phyloP scores from a whole-genome alignment of 2,113 vertebrate genomes.

The Seriola aureovittata region DNA sequence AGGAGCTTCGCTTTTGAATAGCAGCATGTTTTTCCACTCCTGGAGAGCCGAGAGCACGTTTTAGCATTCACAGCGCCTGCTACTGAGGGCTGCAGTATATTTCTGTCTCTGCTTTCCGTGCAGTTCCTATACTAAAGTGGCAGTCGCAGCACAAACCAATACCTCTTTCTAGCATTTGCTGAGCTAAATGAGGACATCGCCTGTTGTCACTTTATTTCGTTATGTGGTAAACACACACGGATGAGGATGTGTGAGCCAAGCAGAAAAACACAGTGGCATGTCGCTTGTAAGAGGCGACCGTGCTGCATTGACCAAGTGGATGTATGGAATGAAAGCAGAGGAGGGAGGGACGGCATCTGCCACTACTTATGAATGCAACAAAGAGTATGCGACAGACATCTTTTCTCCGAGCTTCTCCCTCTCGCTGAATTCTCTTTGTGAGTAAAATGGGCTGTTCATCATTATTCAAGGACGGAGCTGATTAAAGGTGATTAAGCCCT shows the following conservation, averaged over 20 bases:
- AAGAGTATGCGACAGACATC: constrained; percentile 60
- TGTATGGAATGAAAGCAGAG: constrained; percentile 45
- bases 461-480: constrained; percentile 82
- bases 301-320: constrained; percentile 41
- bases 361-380: constrained; percentile 69
- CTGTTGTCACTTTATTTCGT: background rate
- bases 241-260: background rate
- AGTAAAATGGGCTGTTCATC: constrained; percentile 77
- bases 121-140: constrained; percentile 22
- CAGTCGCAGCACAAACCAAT: constrained; percentile 23
- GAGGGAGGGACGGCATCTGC: constrained; percentile 72
- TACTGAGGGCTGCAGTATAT: constrained; percentile 5
- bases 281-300: constrained; percentile 4
- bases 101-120: constrained; percentile 7
- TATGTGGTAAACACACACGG: background rate
- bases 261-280: constrained; percentile 9
- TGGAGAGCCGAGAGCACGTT: constrained; percentile 20
- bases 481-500: constrained; percentile 84
- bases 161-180: background rate
- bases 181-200: constrained; percentile 7
- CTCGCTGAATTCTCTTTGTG: constrained; percentile 60
- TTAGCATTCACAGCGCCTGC: background rate
- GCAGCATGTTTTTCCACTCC: constrained; percentile 39
- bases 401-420: constrained; percentile 59
- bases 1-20: constrained; percentile 10